These are phyloP conservation scores for Diplolepis rosae DNA, from an alignment of 2,888 invertebrate species.

Conservation along the genomic window DNA sequence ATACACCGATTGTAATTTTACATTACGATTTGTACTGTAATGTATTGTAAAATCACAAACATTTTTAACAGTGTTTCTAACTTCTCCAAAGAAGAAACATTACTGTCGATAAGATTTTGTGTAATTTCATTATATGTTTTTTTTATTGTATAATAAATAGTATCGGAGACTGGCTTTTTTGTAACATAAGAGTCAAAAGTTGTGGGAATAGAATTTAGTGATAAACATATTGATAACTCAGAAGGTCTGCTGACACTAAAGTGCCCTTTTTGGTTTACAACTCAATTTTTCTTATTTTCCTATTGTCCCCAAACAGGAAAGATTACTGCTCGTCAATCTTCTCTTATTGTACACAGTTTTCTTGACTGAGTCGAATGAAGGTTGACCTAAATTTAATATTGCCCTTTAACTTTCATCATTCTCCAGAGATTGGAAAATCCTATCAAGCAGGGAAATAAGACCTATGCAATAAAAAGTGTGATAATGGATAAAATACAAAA, in stretches of 20 bases:
- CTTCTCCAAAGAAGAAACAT: no score
- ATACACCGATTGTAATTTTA: no score
- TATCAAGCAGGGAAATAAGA: no score
- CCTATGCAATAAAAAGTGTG: no score
- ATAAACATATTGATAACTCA: background rate
- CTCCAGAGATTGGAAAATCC: no score
- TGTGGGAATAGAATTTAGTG: background rate
- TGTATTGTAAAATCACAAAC: no score
- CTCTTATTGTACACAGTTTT: constrained; percentile 22
- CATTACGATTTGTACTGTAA: no score
- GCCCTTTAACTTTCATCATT: no score
- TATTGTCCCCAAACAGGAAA: constrained; percentile 36
- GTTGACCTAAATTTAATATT: background rate
- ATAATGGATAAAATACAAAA: no score
- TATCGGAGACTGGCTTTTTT: background rate
- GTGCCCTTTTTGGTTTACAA: constrained; percentile 12
- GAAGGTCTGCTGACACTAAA: background rate
- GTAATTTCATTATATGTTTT: no score
- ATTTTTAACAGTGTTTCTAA: no score
- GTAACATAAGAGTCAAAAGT: background rate
- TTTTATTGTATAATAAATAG: background rate
- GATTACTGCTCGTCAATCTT: constrained; percentile 43
- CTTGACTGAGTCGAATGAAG: constrained; percentile 31
- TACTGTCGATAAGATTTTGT: no score
- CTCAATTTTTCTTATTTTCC: constrained; percentile 42